Base-by-base conservation (phyloP, 2,113 vertebrate species). In the Rhodinocichla rosea region DNA sequence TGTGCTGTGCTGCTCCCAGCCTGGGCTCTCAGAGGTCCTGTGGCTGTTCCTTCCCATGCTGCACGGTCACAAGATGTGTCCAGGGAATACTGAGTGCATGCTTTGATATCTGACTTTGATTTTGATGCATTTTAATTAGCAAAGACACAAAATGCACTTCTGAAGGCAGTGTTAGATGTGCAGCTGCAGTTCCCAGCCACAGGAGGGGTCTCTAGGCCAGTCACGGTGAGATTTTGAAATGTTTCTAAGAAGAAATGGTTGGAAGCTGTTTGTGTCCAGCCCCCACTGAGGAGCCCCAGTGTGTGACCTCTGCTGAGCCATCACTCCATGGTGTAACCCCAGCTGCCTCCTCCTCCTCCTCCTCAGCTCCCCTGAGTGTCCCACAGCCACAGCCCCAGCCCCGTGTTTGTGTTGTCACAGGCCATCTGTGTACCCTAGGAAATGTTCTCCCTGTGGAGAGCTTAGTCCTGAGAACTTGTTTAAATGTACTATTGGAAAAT, bases 401-500 rank as follows among this genome's bases (percentile, higher is more conserved):
- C 6, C 1, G 53, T 68, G 47, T 93, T 59, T n/a, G 69, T 89
- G 91, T 79, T 88, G 78, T 81, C 53, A 9, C 23, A 74, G 90
- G 50, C 8, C 1, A n/a, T 87, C 88, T 82, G 82, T 93, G 68
- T 92, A 93, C 94, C 68, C 21, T 52, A 70, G 90, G 90, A 75
- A 85, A 49, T 87, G 87, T 89, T 40, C 78, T 71, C 83, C 47
- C n/a, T 39, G 62, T 60, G 87, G 90, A 70, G 53, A 93, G 83
- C 35, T 89, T 90, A 93, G 94, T 93, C 55, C 84, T 76, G 82
- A 94, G 53, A 79, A 59, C 59, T 27, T 95, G 95, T 95, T 96
- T 89, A 60, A 96, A 93, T 97, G 96, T 96, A 95, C 64, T 83
- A n/a, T 78, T 91, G 90, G 86, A 91, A 95, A 96, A 97, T 96